Conservation (phyloP, 1,140 invertebrate species). For the Trichonephila clavata region DNA sequence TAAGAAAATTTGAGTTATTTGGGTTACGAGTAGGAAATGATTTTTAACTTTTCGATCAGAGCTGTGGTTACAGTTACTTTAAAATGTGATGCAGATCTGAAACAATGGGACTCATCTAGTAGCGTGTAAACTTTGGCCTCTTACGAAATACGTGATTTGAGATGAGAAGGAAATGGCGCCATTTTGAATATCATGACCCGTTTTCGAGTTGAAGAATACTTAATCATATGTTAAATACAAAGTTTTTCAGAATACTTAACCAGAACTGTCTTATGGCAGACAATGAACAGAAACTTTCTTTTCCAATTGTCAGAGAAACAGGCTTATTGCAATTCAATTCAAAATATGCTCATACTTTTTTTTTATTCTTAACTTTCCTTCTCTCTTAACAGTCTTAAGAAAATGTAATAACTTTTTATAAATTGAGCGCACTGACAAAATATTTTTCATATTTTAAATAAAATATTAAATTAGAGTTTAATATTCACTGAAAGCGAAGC, state of each 20-base stretch:
- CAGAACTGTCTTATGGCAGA: neutral
- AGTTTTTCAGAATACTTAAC: slow-evolving; percentile 6
- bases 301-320: neutral
- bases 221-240: slow-evolving; percentile 16
- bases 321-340: neutral
- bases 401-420: too few relatives aligned
- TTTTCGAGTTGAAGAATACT: neutral
- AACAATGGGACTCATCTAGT: slow-evolving; percentile 8
- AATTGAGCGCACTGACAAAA: too few relatives aligned
- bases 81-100: neutral
- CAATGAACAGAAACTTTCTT: neutral
- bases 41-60: too few relatives aligned
- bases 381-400: too few relatives aligned
- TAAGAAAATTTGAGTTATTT: neutral
- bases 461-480: too few relatives aligned
- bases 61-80: neutral
- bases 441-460: too few relatives aligned
- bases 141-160: neutral
- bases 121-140: neutral
- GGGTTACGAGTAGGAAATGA: too few relatives aligned
- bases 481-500: too few relatives aligned
- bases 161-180: slow-evolving; percentile 6
- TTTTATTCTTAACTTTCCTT: too few relatives aligned
- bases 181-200: slow-evolving; percentile 29
- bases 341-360: neutral